Conservation (phyloP, 2,888 invertebrate species). For the Limnephilus lunatus region DNA sequence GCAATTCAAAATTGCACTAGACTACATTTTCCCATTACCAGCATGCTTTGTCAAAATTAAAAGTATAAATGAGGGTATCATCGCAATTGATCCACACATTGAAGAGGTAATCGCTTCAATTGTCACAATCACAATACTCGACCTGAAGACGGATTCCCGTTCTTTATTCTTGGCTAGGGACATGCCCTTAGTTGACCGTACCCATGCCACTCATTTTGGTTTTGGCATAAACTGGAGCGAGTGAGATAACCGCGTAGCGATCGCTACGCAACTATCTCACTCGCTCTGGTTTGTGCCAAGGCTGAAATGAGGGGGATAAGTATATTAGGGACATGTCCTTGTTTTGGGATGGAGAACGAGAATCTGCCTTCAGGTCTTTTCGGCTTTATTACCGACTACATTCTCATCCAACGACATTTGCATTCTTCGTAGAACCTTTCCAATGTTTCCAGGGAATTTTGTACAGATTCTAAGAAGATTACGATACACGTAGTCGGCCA, state of each 20-base stretch:
- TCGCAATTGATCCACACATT: slow-evolving; percentile 31
- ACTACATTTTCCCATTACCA: slow-evolving; percentile 58
- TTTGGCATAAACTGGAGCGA: too few relatives aligned
- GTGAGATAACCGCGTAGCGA: too few relatives aligned
- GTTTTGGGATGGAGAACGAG: too few relatives aligned
- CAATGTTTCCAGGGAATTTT: neutral
- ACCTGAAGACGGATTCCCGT: neutral
- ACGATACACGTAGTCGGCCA: neutral
- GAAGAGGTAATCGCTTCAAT: slow-evolving; percentile 13
- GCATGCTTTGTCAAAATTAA: slow-evolving; percentile 56
- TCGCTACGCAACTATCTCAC: too few relatives aligned
- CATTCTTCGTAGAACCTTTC: slow-evolving; percentile 36
- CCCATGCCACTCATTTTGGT: too few relatives aligned
- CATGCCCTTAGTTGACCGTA: too few relatives aligned
- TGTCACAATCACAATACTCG: neutral
- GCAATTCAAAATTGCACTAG: slow-evolving; percentile 51
- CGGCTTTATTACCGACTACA: neutral
- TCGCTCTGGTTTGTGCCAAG: too few relatives aligned
- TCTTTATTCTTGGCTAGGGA: too few relatives aligned
- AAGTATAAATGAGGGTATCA: slow-evolving; percentile 44
- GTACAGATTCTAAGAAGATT: slow-evolving; percentile 45
- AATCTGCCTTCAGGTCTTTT: neutral
- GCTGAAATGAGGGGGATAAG: too few relatives aligned
- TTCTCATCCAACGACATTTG: neutral
- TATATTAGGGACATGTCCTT: too few relatives aligned